Base-by-base conservation (phyloP, 2,113 vertebrate genomes). In the Sturnira hondurensis region DNA sequence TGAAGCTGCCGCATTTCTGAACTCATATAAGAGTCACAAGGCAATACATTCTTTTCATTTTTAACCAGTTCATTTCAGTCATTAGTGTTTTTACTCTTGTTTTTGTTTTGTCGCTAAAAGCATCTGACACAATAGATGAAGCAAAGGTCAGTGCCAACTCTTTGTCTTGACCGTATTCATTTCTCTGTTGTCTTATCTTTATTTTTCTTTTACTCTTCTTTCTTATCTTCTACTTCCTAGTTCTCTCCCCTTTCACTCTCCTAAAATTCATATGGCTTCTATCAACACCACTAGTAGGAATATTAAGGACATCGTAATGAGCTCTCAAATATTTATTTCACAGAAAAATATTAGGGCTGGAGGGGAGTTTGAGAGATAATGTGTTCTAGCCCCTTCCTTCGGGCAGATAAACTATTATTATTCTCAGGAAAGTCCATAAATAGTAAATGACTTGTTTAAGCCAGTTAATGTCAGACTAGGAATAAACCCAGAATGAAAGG, bases 381-480 rank as follows among this genome's bases (percentile, higher is more conserved):
- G 86, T 76, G 14, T 76, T 93, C 84, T 74, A 95, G 70, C 17
- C 45, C 67, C 41, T 83, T 87, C 58, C 13, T 95, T 89, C 73
- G 70, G 77, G 71, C 82, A 94, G 54, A 56, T 94, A 93, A 81
- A 14, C 36, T 80, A 41, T 85, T 96, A 74, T 89, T 94, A 90
- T 78, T 92, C 76, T 94, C 70, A 94, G 2, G n/a, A 92, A 81
- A 94, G 54, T 65, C 85, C 85, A 94, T 86, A 96, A 95, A 94
- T 91, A 96, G 31, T 76, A 67, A 96, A 94, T n/a, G 47, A 85
- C 65, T 89, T 68, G 63, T 83, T 90, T 61, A 87, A 61, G 22
- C 12, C 70, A 86, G 47, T 67, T 87, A 87, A 91, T 85, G 70
- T 77, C 67, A 82, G 78, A 26, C 38, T 78, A 47, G 58, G 38